Percentiles rank a stretch among this genome's conserved stretches.
Conservation (phyloP, 2,113 vertebrate genomes). For the Calyptommatus sinebrachiatus region DNA sequence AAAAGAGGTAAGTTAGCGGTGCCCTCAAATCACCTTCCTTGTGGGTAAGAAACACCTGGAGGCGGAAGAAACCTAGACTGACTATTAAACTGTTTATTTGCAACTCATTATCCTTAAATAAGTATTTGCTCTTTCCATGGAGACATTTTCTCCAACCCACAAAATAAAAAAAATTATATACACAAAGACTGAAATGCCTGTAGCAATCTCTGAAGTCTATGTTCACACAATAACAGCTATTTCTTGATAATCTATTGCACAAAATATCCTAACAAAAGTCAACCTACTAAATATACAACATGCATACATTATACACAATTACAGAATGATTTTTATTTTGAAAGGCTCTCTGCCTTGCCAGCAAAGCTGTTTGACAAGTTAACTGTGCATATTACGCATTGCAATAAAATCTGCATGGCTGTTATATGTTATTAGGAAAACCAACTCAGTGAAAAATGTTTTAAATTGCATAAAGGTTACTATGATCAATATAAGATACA, state of each 20-base stretch:
- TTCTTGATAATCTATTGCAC: background rate
- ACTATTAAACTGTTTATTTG: background rate
- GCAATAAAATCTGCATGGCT: background rate
- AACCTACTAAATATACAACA: background rate
- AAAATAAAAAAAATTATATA: background rate
- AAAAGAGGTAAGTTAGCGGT: background rate
- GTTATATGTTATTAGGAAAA: background rate
- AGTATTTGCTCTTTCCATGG: background rate
- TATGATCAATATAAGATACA: background rate
- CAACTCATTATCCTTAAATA: background rate
- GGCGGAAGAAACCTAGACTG: background rate
- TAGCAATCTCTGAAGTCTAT: background rate
- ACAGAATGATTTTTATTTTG: background rate
- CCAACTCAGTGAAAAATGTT: background rate
- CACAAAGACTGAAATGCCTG: background rate
- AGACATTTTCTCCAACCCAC: background rate
- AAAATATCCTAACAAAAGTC: background rate
- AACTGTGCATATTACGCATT: background rate
- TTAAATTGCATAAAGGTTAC: background rate
- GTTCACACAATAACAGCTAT: background rate
- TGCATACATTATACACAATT: no score
- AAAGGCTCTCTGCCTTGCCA: conserved; percentile 14
- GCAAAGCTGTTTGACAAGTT: background rate
- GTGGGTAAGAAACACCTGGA: background rate
- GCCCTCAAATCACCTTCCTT: background rate